These are phyloP conservation scores for Theristicus caerulescens DNA, from an alignment of 2,113 vertebrate genomes.

Conservation along the genomic window DNA sequence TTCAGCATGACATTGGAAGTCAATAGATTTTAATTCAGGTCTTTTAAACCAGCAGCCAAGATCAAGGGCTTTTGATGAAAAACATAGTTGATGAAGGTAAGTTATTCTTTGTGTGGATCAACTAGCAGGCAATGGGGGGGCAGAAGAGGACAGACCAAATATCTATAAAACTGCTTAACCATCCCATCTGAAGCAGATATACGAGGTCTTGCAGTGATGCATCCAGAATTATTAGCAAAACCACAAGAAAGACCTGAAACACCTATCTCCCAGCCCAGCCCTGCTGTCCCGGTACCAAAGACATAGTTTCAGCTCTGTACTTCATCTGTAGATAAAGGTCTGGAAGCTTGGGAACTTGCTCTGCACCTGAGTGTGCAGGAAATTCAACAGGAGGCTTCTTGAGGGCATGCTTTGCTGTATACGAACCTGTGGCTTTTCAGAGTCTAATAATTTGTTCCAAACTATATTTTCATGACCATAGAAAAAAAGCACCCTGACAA, in stretches of 20 bases:
- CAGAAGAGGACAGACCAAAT: neutral
- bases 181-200: neutral
- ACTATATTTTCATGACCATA: neutral
- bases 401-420: accelerated
- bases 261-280: neutral
- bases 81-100: neutral
- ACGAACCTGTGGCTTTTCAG: neutral
- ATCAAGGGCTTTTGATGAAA: neutral
- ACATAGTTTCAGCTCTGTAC: neutral
- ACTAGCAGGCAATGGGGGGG: neutral
- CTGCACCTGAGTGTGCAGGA: neutral
- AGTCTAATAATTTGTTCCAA: neutral
- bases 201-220: neutral
- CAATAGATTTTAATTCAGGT: neutral
- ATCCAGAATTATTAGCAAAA: neutral
- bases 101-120: neutral
- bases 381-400: neutral
- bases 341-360: neutral
- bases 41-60: neutral
- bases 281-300: neutral
- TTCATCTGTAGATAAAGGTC: neutral
- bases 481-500: neutral
- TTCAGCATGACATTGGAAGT: neutral
- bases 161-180: neutral
- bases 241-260: neutral